Conservation (phyloP, 2,113 vertebrate species). For the Anser brachyrhynchus region DNA sequence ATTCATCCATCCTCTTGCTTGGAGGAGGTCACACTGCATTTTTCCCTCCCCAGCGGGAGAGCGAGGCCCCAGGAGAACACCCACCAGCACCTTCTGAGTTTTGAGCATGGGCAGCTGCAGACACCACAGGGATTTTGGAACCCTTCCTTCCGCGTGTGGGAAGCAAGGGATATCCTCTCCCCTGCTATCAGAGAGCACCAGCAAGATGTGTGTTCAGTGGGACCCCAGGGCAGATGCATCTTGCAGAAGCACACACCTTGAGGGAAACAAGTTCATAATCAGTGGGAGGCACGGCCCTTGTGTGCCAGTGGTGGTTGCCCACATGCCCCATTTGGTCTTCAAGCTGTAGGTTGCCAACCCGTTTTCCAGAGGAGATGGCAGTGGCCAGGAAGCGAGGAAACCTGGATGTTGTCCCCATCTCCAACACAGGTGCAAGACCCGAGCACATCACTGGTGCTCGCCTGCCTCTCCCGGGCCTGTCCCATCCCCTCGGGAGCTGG, state of each 20-base stretch:
- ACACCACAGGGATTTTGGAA: background rate
- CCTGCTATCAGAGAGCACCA: background rate
- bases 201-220: accelerated
- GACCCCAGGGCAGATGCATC: background rate
- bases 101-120: background rate
- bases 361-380: background rate
- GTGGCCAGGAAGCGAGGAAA: background rate
- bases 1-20: background rate
- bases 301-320: accelerated
- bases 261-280: background rate
- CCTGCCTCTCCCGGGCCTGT: accelerated
- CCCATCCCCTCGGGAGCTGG: accelerated
- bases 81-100: background rate
- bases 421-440: background rate
- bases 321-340: accelerated
- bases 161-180: background rate
- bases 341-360: background rate
- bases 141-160: background rate
- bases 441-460: background rate
- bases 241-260: background rate
- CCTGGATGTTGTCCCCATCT: background rate
- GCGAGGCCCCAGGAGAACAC: accelerated
- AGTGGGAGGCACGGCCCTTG: background rate
- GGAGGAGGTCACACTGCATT: background rate
- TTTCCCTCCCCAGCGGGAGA: background rate